These are phyloP conservation scores for Coryphaenoides rupestris DNA, from an alignment of 2,113 vertebrate species.

Conservation along the genomic window DNA sequence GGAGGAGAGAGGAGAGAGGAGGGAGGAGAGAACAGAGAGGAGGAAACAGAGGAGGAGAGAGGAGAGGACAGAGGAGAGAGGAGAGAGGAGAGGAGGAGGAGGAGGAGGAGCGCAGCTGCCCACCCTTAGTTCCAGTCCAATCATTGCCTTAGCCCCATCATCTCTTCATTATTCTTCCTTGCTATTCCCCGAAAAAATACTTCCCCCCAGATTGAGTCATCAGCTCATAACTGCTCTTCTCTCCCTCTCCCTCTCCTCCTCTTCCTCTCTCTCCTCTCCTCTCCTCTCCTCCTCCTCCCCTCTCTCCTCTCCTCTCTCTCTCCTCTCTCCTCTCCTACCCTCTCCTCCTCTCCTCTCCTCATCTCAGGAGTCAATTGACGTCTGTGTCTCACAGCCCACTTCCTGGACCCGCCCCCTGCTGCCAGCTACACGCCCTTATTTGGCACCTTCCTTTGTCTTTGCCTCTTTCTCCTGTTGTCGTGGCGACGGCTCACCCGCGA, in stretches of 20 bases:
- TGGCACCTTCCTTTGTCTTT: too few relatives aligned
- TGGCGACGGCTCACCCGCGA: too few relatives aligned
- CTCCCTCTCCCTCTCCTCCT: constrained; percentile 21
- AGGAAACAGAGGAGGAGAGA: constrained; percentile 51
- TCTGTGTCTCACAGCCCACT: too few relatives aligned
- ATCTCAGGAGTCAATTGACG: too few relatives aligned
- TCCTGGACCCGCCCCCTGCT: too few relatives aligned
- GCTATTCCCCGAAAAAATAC: constrained; percentile 40
- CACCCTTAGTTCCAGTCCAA: constrained; percentile 63
- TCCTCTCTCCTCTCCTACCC: too few relatives aligned
- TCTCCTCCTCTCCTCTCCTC: too few relatives aligned
- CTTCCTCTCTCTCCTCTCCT: too few relatives aligned
- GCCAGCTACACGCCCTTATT: too few relatives aligned
- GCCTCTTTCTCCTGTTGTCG: too few relatives aligned
- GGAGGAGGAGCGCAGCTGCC: constrained; percentile 55
- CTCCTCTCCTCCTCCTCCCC: too few relatives aligned
- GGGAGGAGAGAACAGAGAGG: constrained; percentile 45
- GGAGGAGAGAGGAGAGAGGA: constrained; percentile 55
- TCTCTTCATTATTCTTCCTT: constrained; percentile 28
- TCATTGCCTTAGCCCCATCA: constrained; percentile 39
- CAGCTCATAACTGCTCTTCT: constrained; percentile 40
- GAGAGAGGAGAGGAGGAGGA: constrained; percentile 53
- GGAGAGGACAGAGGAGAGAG: constrained; percentile 49
- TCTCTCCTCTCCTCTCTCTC: constrained; percentile 37
- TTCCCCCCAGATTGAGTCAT: constrained; percentile 52